Evolutionary conservation across 1,140 invertebrate species (phyloP).

Genomic region (Agrilus planipennis): DNA sequence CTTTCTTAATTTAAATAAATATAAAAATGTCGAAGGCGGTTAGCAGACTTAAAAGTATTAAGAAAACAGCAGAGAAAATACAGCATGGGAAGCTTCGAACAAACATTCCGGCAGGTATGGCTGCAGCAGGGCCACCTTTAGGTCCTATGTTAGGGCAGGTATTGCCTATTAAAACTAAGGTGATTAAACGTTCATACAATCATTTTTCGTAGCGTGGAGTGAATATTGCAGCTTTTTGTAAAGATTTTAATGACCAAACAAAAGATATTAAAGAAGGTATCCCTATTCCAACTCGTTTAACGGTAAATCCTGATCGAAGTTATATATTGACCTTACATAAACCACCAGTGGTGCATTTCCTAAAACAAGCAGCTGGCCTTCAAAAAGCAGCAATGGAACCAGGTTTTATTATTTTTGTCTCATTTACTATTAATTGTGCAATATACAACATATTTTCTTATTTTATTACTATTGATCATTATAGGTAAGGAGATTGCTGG

Average conservation of each 20-base stretch:
- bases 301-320: slow-evolving; percentile 76
- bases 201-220: slow-evolving; percentile 65
- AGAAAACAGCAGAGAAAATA: slow-evolving; percentile 59
- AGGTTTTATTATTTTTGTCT: slow-evolving; percentile 37
- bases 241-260: slow-evolving; percentile 96
- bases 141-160: slow-evolving; percentile 87
- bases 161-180: slow-evolving; percentile 15
- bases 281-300: slow-evolving; percentile 71
- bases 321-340: slow-evolving; percentile 74
- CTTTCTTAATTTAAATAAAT: slow-evolving; percentile 4
- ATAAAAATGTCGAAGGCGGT: slow-evolving; percentile 59
- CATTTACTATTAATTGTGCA: slow-evolving; percentile 7
- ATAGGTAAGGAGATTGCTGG: slow-evolving; percentile 80
- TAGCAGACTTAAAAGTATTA: slow-evolving; percentile 49
- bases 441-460: background rate
- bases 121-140: slow-evolving; percentile 75
- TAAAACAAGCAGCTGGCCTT: slow-evolving; percentile 92
- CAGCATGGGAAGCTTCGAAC: slow-evolving; percentile 62
- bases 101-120: slow-evolving; percentile 77
- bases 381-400: slow-evolving; percentile 67
- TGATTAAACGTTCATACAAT: background rate
- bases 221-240: slow-evolving; percentile 93
- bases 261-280: slow-evolving; percentile 86
- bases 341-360: slow-evolving; percentile 75
- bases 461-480: slow-evolving; percentile 1